These are phyloP conservation scores for Dromaius novaehollandiae DNA, from an alignment of 2,113 vertebrate species.

Conservation along the genomic window DNA sequence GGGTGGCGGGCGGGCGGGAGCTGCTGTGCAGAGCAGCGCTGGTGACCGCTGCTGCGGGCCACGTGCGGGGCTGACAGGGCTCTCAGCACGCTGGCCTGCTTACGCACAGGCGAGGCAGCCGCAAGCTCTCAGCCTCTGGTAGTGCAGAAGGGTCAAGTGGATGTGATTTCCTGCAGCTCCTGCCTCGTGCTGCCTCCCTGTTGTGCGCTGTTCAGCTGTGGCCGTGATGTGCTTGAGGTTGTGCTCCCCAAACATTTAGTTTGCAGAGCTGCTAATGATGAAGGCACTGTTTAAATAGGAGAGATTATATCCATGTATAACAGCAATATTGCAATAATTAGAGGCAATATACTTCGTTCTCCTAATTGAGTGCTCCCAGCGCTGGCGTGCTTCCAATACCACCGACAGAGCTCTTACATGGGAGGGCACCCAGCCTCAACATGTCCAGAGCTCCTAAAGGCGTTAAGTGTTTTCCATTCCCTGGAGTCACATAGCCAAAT, in stretches of 20 bases:
- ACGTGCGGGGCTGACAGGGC: accelerated
- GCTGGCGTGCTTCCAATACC: not conserved
- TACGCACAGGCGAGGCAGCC: not conserved
- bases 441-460: not conserved
- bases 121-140: not conserved
- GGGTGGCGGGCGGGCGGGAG: not conserved
- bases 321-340: not conserved
- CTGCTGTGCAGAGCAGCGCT: not conserved
- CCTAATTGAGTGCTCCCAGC: not conserved
- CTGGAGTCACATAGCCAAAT: not conserved
- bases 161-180: not conserved
- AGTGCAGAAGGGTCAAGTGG: not conserved
- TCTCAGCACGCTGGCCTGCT: not conserved
- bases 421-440: not conserved
- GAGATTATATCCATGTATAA: not conserved
- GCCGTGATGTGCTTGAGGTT: not conserved
- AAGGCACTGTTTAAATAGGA: not conserved
- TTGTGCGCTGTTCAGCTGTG: accelerated
- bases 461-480: not conserved
- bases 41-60: accelerated
- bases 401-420: not conserved
- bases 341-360: not conserved
- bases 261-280: not conserved
- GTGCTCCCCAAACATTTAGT: not conserved
- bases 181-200: accelerated